Conservation (phyloP, 1,140 invertebrate genomes). For the Mactra quadrangularis region DNA sequence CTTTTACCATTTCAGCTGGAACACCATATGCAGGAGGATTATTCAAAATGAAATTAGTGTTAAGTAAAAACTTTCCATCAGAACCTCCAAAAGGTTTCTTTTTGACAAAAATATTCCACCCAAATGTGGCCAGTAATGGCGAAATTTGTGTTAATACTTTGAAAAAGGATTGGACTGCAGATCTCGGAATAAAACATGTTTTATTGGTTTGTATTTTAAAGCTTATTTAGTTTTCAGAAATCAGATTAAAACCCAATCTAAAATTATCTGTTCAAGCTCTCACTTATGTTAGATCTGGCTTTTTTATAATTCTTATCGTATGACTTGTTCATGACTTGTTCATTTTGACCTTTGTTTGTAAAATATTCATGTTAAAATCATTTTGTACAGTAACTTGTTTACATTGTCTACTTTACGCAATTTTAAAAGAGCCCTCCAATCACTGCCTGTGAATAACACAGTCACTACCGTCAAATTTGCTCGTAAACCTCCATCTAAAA, state of each 20-base stretch:
- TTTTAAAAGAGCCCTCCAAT: too few species aligned
- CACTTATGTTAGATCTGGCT: not conserved
- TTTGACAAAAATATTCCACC: conserved; percentile 98
- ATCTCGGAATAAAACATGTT: conserved; percentile 98
- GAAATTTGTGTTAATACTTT: conserved; percentile 99
- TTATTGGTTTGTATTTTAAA: conserved; percentile 89
- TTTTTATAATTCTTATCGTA: too few species aligned
- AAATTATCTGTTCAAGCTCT: not conserved
- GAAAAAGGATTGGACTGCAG: conserved; percentile 98
- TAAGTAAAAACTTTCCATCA: conserved; percentile 97
- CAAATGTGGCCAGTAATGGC: conserved; percentile 96
- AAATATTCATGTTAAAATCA: too few species aligned
- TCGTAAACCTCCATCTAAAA: too few species aligned
- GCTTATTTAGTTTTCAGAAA: not conserved
- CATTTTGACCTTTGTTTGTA: too few species aligned
- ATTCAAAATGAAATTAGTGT: conserved; percentile 93
- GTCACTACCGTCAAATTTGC: too few species aligned
- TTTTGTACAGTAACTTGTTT: too few species aligned
- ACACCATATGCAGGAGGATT: conserved; percentile 83
- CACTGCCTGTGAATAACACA: too few species aligned
- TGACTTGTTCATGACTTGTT: too few species aligned
- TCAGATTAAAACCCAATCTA: not conserved
- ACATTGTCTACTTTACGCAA: too few species aligned
- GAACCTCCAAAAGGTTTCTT: conserved; percentile 97
- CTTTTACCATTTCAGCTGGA: conserved; percentile 77